These are phyloP conservation scores for Sinocyclocheilus anophthalmus DNA, from an alignment of 2,113 vertebrate species.

Conservation along the genomic window DNA sequence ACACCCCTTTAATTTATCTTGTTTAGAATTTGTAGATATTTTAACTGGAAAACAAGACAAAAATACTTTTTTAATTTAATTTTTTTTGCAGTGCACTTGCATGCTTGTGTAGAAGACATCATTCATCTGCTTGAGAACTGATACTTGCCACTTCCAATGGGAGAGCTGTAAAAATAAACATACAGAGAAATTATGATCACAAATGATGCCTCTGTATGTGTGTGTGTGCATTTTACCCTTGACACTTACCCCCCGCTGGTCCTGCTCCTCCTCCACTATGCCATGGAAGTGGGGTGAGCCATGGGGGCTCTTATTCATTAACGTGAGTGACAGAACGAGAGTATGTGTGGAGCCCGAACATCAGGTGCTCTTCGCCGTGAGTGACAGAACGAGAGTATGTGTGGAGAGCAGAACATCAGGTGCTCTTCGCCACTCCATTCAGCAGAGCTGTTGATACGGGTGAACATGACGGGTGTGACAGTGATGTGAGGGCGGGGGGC, in stretches of 20 bases:
- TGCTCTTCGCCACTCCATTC: slow-evolving; percentile 20
- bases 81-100: neutral
- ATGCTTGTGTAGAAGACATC: neutral
- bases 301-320: slow-evolving; percentile 62
- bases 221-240: slow-evolving; percentile 2
- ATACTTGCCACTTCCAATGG: neutral
- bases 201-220: neutral
- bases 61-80: neutral
- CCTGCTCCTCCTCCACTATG: slow-evolving; percentile 17
- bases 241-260: slow-evolving; percentile 21
- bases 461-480: slow-evolving; percentile 35
- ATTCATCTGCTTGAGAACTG: neutral
- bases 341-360: slow-evolving; percentile 31
- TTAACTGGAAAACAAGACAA: neutral
- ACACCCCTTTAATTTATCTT: neutral
- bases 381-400: slow-evolving; percentile 36
- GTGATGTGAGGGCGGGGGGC: slow-evolving; percentile 10
- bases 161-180: neutral
- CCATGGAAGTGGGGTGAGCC: slow-evolving; percentile 37
- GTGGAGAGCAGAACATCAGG: slow-evolving; percentile 40
- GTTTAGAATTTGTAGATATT: neutral
- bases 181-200: neutral
- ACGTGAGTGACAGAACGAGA: slow-evolving; percentile 42
- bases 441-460: slow-evolving; percentile 52
- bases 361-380: slow-evolving; percentile 42